Evolutionary conservation across 1,140 invertebrate species (phyloP).

Genomic region (Cydia splendana): DNA sequence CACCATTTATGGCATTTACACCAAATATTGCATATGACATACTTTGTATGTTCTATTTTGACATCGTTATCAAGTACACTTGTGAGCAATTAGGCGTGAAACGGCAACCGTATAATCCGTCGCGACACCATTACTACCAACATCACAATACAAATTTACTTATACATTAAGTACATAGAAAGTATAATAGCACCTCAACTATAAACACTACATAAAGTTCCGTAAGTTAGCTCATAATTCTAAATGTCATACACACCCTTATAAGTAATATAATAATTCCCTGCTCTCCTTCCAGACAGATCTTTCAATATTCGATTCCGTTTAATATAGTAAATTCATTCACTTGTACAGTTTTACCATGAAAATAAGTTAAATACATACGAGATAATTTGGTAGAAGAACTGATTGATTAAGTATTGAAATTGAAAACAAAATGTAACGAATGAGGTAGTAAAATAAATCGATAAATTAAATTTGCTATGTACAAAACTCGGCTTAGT

Average conservation of each 20-base stretch:
- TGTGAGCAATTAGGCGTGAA: constrained; percentile 1
- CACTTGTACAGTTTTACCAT: constrained; percentile 22
- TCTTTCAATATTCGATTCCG: constrained; percentile 30
- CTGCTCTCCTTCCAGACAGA: constrained; percentile 18
- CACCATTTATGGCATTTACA: constrained; percentile 2
- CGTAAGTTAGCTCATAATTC: not conserved
- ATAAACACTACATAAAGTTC: constrained; percentile 12
- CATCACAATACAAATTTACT: constrained; percentile 22
- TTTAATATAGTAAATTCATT: constrained; percentile 7
- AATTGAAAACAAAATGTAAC: not conserved
- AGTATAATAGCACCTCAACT: constrained; percentile 28
- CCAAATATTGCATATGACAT: not conserved
- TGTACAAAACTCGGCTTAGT: not conserved
- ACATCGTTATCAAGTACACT: constrained; percentile 22
- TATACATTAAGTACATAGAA: constrained; percentile 26
- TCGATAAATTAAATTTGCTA: not conserved
- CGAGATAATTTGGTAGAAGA: not conserved
- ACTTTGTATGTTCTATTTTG: constrained; percentile 1
- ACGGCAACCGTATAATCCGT: not conserved
- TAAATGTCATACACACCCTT: constrained; percentile 26
- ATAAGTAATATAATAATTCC: not conserved
- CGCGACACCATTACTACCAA: not conserved
- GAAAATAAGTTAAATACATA: not conserved
- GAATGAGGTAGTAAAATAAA: not conserved
- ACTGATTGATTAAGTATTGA: not conserved